phyloP scores from a whole-genome alignment of 2,113 vertebrate species.

The Blennius ocellaris region DNA sequence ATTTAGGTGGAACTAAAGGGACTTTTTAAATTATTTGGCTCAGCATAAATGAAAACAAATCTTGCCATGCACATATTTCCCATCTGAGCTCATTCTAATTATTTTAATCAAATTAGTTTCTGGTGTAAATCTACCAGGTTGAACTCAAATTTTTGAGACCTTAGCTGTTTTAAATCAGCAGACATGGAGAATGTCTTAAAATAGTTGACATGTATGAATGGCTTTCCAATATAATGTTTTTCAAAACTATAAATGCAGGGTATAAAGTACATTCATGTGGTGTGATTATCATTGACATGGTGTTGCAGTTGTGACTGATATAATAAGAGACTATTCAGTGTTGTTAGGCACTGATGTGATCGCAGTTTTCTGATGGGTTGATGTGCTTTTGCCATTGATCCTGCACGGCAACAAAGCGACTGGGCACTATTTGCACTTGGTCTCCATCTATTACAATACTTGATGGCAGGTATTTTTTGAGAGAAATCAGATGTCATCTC shows the following conservation, averaged over 20 bases:
- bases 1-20: not conserved
- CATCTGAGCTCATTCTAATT: conserved; percentile 16
- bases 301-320: conserved; percentile 17
- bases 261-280: not conserved
- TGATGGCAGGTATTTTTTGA: conserved; percentile 57
- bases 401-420: conserved; percentile 35
- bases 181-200: not conserved
- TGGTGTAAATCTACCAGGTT: not conserved
- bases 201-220: conserved; percentile 20
- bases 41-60: conserved; percentile 5
- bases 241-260: too few species aligned
- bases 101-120: conserved; percentile 6
- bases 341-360: conserved; percentile 20
- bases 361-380: conserved; percentile 13
- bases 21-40: not conserved
- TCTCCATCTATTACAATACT: conserved; percentile 48
- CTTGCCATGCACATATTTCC: conserved; percentile 11
- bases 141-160: not conserved
- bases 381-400: conserved; percentile 27
- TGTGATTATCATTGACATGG: conserved; percentile 13
- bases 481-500: conserved; percentile 36
- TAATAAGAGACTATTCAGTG: conserved; percentile 10
- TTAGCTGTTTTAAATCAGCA: conserved; percentile 10
- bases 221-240: not conserved
- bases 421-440: conserved; percentile 28